Evolutionary conservation across 2,113 vertebrate species (phyloP), one percentile per base, ranked within the genome.

Genomic region (Rutilus rutilus): DNA sequence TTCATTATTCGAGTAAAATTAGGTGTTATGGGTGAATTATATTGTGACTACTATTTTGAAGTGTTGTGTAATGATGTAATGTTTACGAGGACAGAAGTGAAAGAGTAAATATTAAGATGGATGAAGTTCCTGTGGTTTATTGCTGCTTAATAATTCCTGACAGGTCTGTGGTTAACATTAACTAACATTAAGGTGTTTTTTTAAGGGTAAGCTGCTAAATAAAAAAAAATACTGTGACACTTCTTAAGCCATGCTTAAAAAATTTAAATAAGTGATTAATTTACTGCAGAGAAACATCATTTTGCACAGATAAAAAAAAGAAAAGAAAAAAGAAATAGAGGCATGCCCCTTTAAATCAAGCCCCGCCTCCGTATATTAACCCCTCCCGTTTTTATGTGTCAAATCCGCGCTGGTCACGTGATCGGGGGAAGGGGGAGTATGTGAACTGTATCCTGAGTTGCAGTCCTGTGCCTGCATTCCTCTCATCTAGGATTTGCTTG

Each of bases 361-460:
- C 85, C 23, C 82, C 86, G 42, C 87, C 90, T 84, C 75, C 45
- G 47, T 36, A 73, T 64, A n/a, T 59, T 9, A 36, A 74, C 91
- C 82, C 93, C 92, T 91, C 92, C 93, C 89, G 71, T 82, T 89
- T 90, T 62, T 64, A 78, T 91, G 90, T 90, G 90, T 92, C 90
- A 83, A 83, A 84, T 69, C 84, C 42, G 76, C 90, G 91, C 86
- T 84, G 92, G 86, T 94, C 94, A 95, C 92, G 93, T 94, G 93
- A 91, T 87, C 19, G 7, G 8, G 79, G 79, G 60, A 71, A 75
- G 90, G 88, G 88, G 88, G 88, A 91, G 91, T 89, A 91, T 79
- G 90, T 86, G 91, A 92, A 91, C 90, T 91, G 91, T 84, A 82
- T 89, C 84, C 91, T 87, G 88, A 92, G 86, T 92, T 90, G 85